Evolutionary conservation across 1,140 invertebrate genomes (phyloP).

Genomic region (Philaenus spumarius): DNA sequence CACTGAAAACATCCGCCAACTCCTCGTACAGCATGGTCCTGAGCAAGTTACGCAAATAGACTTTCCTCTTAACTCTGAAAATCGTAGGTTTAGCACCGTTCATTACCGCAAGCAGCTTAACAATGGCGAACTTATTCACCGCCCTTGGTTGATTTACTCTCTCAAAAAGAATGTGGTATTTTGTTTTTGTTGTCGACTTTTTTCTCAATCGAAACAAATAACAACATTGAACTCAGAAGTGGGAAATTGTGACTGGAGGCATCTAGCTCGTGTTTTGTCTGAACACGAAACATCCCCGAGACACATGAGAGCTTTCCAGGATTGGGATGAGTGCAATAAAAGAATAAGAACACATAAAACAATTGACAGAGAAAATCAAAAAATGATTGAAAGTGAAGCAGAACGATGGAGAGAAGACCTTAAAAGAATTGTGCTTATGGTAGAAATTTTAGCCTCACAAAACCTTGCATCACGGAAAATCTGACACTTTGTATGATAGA

Average conservation of each 20-base stretch:
- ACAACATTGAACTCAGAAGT: too few relatives aligned
- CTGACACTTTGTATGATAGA: background rate
- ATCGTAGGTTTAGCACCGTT: too few relatives aligned
- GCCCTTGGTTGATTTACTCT: too few relatives aligned
- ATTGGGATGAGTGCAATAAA: background rate
- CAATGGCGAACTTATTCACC: too few relatives aligned
- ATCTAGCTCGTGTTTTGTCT: background rate
- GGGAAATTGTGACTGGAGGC: background rate
- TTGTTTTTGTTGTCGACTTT: too few relatives aligned
- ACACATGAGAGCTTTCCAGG: background rate
- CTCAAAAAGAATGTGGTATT: too few relatives aligned
- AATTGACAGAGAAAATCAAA: background rate
- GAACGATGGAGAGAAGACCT: background rate
- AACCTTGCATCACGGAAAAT: constrained; percentile 1
- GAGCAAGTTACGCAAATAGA: too few relatives aligned
- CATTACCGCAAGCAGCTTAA: too few relatives aligned
- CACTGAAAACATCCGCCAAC: too few relatives aligned
- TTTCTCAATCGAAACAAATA: too few relatives aligned
- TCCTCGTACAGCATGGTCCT: too few relatives aligned
- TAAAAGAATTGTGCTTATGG: background rate
- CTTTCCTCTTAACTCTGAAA: too few relatives aligned
- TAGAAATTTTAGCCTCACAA: constrained; percentile 1
- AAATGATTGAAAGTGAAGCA: background rate
- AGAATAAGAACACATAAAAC: background rate
- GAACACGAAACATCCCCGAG: background rate